phyloP scores from a whole-genome alignment of 1,140 invertebrate species.

The Zophobas morio region DNA sequence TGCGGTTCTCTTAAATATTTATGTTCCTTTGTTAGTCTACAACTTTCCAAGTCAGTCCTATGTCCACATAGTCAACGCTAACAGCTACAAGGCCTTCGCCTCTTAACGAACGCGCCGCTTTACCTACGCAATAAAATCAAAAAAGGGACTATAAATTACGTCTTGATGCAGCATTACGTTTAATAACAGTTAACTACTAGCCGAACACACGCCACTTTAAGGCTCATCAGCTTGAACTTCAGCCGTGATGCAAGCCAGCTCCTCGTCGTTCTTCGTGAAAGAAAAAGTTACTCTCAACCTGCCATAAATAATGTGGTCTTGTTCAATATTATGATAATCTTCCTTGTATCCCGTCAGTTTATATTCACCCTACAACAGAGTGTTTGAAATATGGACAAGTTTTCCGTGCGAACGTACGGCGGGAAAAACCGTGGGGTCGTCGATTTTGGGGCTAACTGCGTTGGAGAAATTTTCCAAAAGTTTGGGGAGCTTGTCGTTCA shows the following conservation, averaged over 20 bases:
- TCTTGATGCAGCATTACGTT: too few relatives aligned
- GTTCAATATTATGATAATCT: background rate
- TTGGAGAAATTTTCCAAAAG: background rate
- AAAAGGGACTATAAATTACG: too few relatives aligned
- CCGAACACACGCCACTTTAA: too few relatives aligned
- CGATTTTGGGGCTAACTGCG: slow-evolving; percentile 6
- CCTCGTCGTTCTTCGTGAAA: background rate
- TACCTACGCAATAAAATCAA: too few relatives aligned
- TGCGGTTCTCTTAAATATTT: slow-evolving; percentile 42
- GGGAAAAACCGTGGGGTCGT: slow-evolving; percentile 3
- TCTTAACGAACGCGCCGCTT: background rate
- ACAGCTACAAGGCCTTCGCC: background rate
- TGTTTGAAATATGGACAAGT: background rate
- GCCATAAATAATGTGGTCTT: slow-evolving; percentile 1
- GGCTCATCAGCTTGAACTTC: too few relatives aligned
- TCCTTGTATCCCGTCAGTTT: background rate
- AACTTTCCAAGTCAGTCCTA: slow-evolving; percentile 35
- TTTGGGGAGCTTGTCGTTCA: background rate
- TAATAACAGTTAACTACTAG: too few relatives aligned
- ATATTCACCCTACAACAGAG: slow-evolving; percentile 13
- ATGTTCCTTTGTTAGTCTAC: slow-evolving; percentile 36
- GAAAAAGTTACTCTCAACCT: background rate
- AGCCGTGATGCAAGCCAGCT: background rate
- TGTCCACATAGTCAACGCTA: slow-evolving; percentile 29
- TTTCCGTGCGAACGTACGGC: background rate